phyloP scores from a whole-genome alignment of 2,113 vertebrate genomes.

The Rallus limicola region DNA sequence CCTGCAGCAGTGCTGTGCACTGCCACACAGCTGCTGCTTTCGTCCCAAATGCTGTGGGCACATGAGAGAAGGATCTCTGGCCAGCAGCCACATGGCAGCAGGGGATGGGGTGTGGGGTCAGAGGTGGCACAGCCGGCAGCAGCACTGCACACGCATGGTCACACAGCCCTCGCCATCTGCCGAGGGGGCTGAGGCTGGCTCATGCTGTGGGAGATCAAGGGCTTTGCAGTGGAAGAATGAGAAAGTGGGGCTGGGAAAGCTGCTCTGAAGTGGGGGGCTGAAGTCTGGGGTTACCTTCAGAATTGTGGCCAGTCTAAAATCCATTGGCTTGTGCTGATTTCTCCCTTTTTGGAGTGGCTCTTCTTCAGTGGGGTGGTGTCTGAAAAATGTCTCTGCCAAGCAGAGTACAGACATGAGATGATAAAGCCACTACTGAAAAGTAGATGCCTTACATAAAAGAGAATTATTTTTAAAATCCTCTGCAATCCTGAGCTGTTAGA shows the following conservation, averaged over 20 bases:
- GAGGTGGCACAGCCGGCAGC: fast-evolving
- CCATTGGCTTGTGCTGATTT: not conserved
- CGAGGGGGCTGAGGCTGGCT: fast-evolving
- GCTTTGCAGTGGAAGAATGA: not conserved
- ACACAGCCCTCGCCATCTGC: not conserved
- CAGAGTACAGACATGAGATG: not conserved
- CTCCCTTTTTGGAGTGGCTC: not conserved
- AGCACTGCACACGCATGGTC: fast-evolving
- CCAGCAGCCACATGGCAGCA: not conserved
- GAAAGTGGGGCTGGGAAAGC: not conserved
- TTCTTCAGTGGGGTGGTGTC: not conserved
- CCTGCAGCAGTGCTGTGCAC: not conserved
- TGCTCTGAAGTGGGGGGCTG: not conserved
- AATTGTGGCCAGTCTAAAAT: not conserved
- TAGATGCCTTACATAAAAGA: not conserved
- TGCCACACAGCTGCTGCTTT: not conserved
- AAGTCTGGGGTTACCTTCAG: not conserved
- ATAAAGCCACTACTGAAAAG: not conserved
- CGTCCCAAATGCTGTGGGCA: not conserved
- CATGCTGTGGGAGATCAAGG: fast-evolving
- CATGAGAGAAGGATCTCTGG: not conserved
- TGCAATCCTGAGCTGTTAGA: not conserved
- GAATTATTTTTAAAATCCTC: constrained; percentile 28
- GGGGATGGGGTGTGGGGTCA: fast-evolving
- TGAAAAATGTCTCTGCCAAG: not conserved